Evolutionary conservation across 2,888 invertebrate species (phyloP).

Genomic region (Stomorhina lunata): DNA sequence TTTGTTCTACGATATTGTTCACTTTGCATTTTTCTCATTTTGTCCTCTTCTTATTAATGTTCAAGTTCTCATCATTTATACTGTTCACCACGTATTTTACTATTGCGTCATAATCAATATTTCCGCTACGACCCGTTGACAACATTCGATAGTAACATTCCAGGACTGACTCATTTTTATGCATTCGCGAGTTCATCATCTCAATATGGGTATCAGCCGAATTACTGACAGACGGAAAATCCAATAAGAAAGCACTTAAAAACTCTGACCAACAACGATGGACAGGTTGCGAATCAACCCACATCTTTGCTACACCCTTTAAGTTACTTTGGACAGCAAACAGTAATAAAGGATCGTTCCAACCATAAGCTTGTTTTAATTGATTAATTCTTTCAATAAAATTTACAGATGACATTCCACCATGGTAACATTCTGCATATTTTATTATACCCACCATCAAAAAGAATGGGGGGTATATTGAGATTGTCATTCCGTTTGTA

Average conservation of each 20-base stretch:
- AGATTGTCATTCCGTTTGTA: no score
- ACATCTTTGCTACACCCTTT: not conserved
- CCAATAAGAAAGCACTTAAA: constrained; percentile 24
- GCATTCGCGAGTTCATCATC: constrained; percentile 15
- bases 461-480: no score
- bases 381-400: not conserved
- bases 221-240: not conserved
- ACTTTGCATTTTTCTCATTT: not conserved
- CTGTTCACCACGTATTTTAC: not conserved
- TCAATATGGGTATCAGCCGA: not conserved
- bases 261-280: constrained; percentile 45
- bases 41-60: not conserved
- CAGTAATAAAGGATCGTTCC: constrained; percentile 36
- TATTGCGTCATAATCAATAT: not conserved
- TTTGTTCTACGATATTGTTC: not conserved
- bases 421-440: constrained; percentile 28
- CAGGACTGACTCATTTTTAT: constrained; percentile 25
- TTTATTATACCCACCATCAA: no score
- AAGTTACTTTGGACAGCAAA: not conserved
- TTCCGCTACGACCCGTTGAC: not conserved
- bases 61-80: not conserved
- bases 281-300: constrained; percentile 51
- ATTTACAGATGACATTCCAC: not conserved
- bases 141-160: constrained; percentile 52
- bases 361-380: not conserved